phyloP scores from a whole-genome alignment of 2,113 vertebrate species.

The Microcebus ravelobensis region DNA sequence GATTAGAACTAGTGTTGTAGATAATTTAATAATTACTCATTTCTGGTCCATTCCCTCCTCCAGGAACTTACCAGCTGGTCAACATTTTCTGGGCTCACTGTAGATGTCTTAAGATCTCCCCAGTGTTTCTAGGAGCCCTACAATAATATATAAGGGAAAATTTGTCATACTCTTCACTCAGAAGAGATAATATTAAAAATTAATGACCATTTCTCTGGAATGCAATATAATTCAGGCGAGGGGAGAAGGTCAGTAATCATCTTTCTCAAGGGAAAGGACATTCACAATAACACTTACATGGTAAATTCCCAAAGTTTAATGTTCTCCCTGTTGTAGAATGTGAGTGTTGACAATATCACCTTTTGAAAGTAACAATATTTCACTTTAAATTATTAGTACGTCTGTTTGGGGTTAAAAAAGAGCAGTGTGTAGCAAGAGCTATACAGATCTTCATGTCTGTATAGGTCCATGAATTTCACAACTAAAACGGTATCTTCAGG shows the following conservation, averaged over 20 bases:
- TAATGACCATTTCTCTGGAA: slow-evolving; percentile 51
- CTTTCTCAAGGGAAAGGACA: slow-evolving; percentile 57
- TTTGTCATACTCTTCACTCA: slow-evolving; percentile 47
- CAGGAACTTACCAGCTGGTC: neutral
- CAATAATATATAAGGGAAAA: slow-evolving; percentile 25
- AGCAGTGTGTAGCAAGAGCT: neutral
- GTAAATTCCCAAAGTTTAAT: slow-evolving; percentile 15
- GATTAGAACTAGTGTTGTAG: neutral
- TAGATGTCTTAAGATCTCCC: neutral
- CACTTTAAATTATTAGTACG: slow-evolving; percentile 62
- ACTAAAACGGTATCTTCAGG: neutral
- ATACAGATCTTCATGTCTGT: neutral
- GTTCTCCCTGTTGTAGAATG: neutral
- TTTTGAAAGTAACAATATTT: slow-evolving; percentile 43
- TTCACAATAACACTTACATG: slow-evolving; percentile 16
- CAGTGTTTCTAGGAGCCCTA: neutral
- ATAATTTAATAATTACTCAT: neutral
- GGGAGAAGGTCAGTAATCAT: neutral
- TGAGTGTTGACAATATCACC: neutral
- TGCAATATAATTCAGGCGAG: slow-evolving; percentile 18
- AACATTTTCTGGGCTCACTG: neutral
- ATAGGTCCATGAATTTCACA: neutral
- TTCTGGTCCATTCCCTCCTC: neutral
- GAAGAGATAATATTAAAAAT: slow-evolving; percentile 65
- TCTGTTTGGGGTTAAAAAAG: neutral